phyloP scores from a whole-genome alignment of 2,113 vertebrate genomes.

The Shinisaurus crocodilurus region DNA sequence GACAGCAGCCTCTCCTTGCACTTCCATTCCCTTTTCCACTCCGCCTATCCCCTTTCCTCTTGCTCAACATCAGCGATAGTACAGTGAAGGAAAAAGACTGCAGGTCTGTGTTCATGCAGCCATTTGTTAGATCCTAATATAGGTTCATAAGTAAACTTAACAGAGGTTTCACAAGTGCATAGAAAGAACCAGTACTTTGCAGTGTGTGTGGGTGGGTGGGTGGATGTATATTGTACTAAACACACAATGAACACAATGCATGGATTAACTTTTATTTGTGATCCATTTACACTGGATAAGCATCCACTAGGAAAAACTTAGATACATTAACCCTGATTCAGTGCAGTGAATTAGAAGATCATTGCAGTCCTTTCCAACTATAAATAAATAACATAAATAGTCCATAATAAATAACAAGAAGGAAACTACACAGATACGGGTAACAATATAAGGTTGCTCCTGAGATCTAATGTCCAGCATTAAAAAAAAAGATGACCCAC shows the following conservation, averaged over 20 bases:
- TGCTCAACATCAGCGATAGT: neutral
- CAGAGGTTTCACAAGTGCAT: neutral
- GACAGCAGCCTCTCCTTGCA: neutral
- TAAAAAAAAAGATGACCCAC: neutral
- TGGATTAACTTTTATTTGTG: neutral
- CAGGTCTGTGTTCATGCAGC: neutral
- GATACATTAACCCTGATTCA: conserved; percentile 1
- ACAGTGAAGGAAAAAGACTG: neutral
- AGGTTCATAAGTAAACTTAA: neutral
- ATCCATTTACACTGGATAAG: neutral
- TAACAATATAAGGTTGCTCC: neutral
- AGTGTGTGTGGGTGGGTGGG: neutral
- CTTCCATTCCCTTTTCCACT: neutral
- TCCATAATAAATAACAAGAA: conserved; percentile 28
- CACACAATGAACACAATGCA: neutral
- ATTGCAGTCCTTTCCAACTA: neutral
- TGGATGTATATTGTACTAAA: neutral
- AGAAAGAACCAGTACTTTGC: neutral
- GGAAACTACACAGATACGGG: neutral
- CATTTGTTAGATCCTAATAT: too few relatives aligned
- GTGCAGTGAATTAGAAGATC: neutral
- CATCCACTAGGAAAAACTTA: neutral
- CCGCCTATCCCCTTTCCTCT: neutral
- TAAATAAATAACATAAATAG: conserved; percentile 23
- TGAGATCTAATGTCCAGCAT: neutral